These are phyloP conservation scores for Drosophila prostipennis DNA, from an alignment of 2,888 invertebrate species.

Conservation along the genomic window DNA sequence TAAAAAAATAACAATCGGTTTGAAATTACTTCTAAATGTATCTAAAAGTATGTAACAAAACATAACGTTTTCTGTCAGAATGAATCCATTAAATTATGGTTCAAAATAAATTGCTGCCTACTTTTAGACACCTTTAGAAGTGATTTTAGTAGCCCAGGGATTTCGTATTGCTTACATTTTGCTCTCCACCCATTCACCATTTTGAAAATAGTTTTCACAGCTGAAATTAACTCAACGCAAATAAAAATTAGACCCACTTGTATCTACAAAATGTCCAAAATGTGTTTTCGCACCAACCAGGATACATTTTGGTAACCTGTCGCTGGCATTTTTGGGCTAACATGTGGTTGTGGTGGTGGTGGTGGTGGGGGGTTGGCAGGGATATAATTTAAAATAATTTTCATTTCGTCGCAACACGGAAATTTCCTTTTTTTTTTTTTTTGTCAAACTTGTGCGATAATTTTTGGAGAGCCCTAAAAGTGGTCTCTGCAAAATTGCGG, in stretches of 20 bases:
- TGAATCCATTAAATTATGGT: too few species aligned
- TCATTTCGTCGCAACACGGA: constrained; percentile 46
- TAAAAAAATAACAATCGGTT: too few species aligned
- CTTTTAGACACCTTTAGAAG: too few species aligned
- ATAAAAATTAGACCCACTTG: constrained; percentile 2
- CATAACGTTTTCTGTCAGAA: too few species aligned
- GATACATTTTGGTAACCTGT: constrained; percentile 32
- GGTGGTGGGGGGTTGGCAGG: constrained; percentile 9
- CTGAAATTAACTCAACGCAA: constrained; percentile 6
- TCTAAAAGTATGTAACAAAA: too few species aligned
- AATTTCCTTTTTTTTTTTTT: constrained; percentile 14
- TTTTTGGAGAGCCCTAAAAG: neutral
- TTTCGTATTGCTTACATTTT: too few species aligned
- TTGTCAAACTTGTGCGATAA: constrained; percentile 3
- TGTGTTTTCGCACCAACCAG: constrained; percentile 15
- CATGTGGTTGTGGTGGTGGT: constrained; percentile 46
- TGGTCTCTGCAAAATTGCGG: constrained; percentile 27
- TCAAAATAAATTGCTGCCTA: too few species aligned
- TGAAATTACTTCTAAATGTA: too few species aligned
- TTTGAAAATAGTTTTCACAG: constrained; percentile 2
- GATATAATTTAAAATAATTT: constrained; percentile 73
- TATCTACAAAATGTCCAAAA: constrained; percentile 35
- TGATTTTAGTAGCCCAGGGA: too few species aligned
- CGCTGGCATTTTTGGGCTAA: constrained; percentile 65
- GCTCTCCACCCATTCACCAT: neutral